phyloP scores from a whole-genome alignment of 2,888 invertebrate species.

The Aphidius colemani region DNA sequence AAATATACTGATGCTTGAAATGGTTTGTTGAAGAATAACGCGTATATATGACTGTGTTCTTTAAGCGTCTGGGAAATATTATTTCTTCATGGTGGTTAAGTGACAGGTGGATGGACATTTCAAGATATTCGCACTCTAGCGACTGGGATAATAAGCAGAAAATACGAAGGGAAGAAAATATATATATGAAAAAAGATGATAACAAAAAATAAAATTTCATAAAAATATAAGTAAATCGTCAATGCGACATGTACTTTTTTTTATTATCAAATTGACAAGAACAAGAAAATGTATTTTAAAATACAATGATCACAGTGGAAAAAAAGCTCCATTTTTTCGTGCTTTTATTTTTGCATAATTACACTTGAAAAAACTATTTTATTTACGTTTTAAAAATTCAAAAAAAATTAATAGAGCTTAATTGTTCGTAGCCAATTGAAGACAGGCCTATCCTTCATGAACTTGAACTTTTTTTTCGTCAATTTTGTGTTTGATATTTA shows the following conservation, averaged over 20 bases:
- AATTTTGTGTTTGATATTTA: too few species aligned
- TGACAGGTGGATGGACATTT: constrained; percentile 51
- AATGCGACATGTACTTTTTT: background rate
- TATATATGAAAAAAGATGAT: background rate
- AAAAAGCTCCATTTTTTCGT: too few species aligned
- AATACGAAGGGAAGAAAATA: constrained; percentile 5
- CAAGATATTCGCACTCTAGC: constrained; percentile 42
- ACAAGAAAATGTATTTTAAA: too few species aligned
- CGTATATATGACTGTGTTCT: constrained; percentile 17
- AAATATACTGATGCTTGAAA: background rate
- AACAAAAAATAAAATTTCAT: background rate
- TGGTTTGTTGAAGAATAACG: background rate
- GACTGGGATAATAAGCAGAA: constrained; percentile 20
- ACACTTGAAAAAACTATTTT: too few species aligned
- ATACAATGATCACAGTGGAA: too few species aligned
- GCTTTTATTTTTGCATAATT: too few species aligned
- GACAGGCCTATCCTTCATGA: too few species aligned
- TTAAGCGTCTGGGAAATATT: constrained; percentile 45
- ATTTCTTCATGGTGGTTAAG: constrained; percentile 50
- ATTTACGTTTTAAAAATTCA: too few species aligned
- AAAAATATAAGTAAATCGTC: background rate
- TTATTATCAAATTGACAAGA: background rate
- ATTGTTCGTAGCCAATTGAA: too few species aligned
- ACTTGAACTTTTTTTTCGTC: too few species aligned
- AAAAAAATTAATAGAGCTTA: too few species aligned